Evolutionary conservation across 1,140 invertebrate species (phyloP).

Genomic region (Eubasilissa regina): DNA sequence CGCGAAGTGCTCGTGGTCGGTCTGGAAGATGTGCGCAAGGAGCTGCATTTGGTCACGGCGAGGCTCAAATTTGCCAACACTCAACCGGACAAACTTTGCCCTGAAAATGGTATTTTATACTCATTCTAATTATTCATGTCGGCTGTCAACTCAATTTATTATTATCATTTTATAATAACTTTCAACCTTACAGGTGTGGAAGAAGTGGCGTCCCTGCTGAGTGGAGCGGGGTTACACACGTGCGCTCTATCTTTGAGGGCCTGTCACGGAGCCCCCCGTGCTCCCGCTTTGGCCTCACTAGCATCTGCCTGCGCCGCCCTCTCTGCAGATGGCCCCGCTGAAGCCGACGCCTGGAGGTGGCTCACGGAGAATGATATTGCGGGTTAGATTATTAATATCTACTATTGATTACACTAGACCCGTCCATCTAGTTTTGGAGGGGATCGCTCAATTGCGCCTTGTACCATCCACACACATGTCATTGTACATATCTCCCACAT

Average conservation of each 20-base stretch:
- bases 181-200: conserved; percentile 42
- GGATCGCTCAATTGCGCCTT: no score
- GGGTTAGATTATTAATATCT: conserved; percentile 40
- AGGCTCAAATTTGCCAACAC: conserved; percentile 57
- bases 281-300: conserved; percentile 51
- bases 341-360: conserved; percentile 51
- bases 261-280: conserved; percentile 42
- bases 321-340: conserved; percentile 25
- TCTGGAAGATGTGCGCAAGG: conserved; percentile 54
- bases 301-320: conserved; percentile 53
- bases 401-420: no score
- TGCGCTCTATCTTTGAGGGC: conserved; percentile 44
- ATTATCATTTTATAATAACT: no score
- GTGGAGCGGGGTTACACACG: conserved; percentile 53
- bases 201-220: conserved; percentile 56
- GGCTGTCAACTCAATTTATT: not conserved
- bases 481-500: no score
- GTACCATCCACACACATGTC: no score
- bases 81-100: conserved; percentile 55
- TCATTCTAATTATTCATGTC: not conserved
- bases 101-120: conserved; percentile 46
- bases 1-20: conserved; percentile 54
- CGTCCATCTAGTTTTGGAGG: no score
- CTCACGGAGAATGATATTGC: conserved; percentile 57
- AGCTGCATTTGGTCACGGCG: conserved; percentile 54